These are phyloP conservation scores for Danaus chrysippus DNA, from an alignment of 2,888 invertebrate genomes.

Conservation along the genomic window DNA sequence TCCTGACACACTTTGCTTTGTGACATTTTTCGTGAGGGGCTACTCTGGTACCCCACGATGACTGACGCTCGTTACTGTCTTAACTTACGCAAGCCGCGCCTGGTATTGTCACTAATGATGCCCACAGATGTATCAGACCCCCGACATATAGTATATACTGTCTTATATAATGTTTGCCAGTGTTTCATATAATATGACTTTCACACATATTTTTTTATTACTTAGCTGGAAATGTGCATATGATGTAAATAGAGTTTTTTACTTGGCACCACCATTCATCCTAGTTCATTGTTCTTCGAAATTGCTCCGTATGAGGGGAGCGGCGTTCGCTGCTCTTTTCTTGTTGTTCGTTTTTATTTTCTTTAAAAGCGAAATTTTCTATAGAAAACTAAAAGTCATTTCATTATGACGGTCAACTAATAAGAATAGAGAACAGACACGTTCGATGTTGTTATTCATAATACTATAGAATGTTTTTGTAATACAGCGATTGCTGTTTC, in stretches of 20 bases:
- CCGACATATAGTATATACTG: background rate
- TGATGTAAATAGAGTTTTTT: constrained; percentile 72
- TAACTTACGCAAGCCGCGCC: constrained; percentile 54
- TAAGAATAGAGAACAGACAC: constrained; percentile 9
- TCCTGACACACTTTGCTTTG: constrained; percentile 69
- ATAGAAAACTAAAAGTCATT: constrained; percentile 31
- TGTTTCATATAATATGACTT: constrained; percentile 10
- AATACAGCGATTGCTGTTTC: constrained; percentile 48
- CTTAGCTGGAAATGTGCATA: constrained; percentile 61
- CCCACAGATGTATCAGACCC: constrained; percentile 32
- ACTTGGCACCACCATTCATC: constrained; percentile 69
- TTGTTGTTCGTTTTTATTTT: constrained; percentile 34
- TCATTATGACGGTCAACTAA: constrained; percentile 31
- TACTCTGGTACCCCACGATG: constrained; percentile 66
- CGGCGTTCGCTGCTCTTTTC: constrained; percentile 58
- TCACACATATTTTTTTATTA: constrained; percentile 40
- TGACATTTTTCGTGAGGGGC: constrained; percentile 71
- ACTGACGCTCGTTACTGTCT: constrained; percentile 74
- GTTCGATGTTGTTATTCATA: constrained; percentile 4
- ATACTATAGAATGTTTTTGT: constrained; percentile 25
- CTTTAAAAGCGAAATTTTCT: background rate
- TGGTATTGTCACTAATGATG: constrained; percentile 69
- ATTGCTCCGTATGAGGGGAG: constrained; percentile 70
- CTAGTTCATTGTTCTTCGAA: constrained; percentile 73
- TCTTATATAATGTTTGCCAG: background rate